Base-by-base conservation (phyloP, 2,888 invertebrate genomes). In the Sepiola atlantica region DNA sequence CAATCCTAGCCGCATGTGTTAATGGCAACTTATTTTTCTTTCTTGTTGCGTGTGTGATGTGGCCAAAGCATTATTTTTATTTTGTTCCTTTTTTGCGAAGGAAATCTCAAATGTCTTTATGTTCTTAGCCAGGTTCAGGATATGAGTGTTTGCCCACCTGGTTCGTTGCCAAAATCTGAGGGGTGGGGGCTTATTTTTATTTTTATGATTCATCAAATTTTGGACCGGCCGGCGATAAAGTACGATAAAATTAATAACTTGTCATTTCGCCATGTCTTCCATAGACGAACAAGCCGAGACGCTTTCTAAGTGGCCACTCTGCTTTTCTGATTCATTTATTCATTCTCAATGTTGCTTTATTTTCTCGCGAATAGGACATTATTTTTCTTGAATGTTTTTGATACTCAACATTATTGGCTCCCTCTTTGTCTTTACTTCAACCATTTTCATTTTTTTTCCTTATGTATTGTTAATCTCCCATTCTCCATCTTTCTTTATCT, bases 241-340 rank as follows among this genome's bases (percentile, higher is more conserved):
- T 77, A n/a, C 14, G 77, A 77, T 77, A n/a, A 77, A 77, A 77
- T 77, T 77, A 77, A 77, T 77, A 77, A 77, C 77, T 77, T 77
- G 77, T 77, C 77, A 77, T 77, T 77, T n/a, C 77, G n/a, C 77
- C 77, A 77, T 32, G n/a, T 32, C n/a, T 14, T 32, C 12, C n/a
- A 14, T 77, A n/a, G n/a, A 16, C 16, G 6, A 20, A 24, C n/a
- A n/a, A 4, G 14, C n/a, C 77, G 77, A 12, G 21, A 61, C 61
- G 24, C 28, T n/a, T 77, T 77, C n/a, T n/a, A n/a, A 12, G 2
- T n/a, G 18, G 45, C 45, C 8, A 45, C 45, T 45, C 45, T 45
- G 45, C 45, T 8, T 45, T 45, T 45, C 45, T 45, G 0, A 16
- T 14, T n/a, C 1, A 0, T 77, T n/a, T 16, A 14, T 77, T 77